Evolutionary conservation across 2,113 vertebrate genomes (phyloP).

Genomic region (Myotis davidii): DNA sequence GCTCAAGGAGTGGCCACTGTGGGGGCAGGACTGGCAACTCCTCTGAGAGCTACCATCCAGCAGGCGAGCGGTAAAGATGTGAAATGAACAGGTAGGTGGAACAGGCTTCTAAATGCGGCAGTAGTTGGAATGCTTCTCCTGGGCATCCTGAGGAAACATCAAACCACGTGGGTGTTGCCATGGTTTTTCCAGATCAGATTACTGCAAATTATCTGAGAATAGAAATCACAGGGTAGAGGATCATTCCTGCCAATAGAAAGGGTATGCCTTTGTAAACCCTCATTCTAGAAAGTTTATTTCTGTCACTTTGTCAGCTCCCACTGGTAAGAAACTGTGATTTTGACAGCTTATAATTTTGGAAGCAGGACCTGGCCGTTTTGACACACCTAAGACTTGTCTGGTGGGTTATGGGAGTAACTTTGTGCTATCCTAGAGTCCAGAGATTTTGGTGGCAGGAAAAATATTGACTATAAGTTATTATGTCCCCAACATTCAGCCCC

Average conservation of each 20-base stretch:
- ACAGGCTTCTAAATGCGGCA: background rate
- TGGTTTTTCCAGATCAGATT: background rate
- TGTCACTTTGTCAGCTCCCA: constrained; percentile 12
- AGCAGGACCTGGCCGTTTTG: background rate
- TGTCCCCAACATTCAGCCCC: background rate
- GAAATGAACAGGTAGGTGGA: background rate
- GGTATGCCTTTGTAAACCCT: constrained; percentile 25
- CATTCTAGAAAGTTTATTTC: constrained; percentile 34
- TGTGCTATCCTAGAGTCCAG: background rate
- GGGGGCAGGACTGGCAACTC: background rate
- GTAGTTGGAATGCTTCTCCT: background rate
- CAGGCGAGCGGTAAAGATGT: background rate
- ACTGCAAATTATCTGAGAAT: background rate
- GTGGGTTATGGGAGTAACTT: background rate
- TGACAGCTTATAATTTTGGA: constrained; percentile 20
- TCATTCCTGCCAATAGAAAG: background rate
- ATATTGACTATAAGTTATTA: background rate
- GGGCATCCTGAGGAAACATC: background rate
- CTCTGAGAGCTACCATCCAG: background rate
- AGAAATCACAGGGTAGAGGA: background rate
- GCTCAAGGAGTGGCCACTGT: background rate
- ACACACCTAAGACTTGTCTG: background rate
- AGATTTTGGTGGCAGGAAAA: background rate
- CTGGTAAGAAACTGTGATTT: background rate
- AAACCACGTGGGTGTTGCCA: background rate